Conservation (phyloP, 2,113 vertebrate genomes). For the Silurus meridionalis region DNA sequence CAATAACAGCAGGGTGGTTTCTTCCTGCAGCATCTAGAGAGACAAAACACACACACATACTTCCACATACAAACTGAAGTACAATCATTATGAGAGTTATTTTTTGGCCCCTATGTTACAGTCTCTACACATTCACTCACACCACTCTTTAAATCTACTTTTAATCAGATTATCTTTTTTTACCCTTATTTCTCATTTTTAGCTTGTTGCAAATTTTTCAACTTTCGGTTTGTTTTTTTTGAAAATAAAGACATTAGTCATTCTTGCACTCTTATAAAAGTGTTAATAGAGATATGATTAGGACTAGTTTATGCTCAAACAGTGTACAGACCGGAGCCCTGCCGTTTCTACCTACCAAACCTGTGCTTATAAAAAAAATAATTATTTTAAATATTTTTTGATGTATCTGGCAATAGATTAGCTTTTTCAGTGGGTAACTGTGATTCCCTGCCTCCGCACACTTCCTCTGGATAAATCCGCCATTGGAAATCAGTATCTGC, state of each 20-base stretch:
- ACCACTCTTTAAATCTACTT: background rate
- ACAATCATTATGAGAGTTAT: background rate
- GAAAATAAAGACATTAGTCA: background rate
- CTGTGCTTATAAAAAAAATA: background rate
- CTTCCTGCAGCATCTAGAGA: conserved; percentile 10
- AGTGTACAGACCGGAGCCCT: background rate
- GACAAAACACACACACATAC: background rate
- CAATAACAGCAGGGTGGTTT: conserved; percentile 17
- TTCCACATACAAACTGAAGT: background rate
- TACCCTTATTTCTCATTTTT: background rate
- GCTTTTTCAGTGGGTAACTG: background rate
- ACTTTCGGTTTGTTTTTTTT: background rate
- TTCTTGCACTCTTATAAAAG: background rate
- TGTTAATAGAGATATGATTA: background rate
- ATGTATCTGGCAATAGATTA: background rate
- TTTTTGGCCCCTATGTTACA: background rate
- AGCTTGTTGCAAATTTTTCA: background rate
- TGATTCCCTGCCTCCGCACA: background rate
- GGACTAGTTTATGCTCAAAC: background rate
- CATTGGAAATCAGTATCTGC: background rate
- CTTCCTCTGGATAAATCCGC: background rate
- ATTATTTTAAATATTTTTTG: background rate
- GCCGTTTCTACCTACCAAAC: background rate
- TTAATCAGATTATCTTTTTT: no score
- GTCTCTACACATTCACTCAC: background rate